Base-by-base conservation (phyloP, 2,888 invertebrate species). In the Napeogenes inachia region DNA sequence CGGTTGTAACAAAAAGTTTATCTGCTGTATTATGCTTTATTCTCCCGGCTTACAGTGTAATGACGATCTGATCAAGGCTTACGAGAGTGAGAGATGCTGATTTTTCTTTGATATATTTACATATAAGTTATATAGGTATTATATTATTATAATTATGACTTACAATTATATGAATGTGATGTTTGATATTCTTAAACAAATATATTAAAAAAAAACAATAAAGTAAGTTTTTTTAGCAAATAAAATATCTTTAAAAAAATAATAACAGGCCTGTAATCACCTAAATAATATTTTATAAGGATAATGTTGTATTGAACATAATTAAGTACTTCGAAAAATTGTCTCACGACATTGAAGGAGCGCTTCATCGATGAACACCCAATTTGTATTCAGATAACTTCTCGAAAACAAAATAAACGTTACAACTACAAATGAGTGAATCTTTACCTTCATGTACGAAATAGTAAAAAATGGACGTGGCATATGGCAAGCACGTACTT, bases 311-410 rank as follows among this genome's bases (percentile, higher is more conserved):
- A 59, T 63, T 60, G 56, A 45, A 59, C 45, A 59, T 65, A 65
- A 61, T 66, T 66, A 66, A 61, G 54, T 57, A 46, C 55, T 60
- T 57, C 54, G 42, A 47, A 57, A 63, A 64, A 66, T 66, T 57
- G 53, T 54, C 38, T 62, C 57, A 45, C 54, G 53, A 32, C 13
- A 57, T 59, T 54, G 59, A 46, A 33, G 38, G 42, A 65, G 68
- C 69, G 70, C 66, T 75, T 74, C 64, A 67, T 67, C 68, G 63
- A 38, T 32, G 38, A 64, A 65, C 62, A 65, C 71, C 70, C 75
- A 73, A 79, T 80, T 77, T 75, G 74, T 75, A 75, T 75, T 77
- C 73, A 70, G 71, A 76, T 76, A 68, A 72, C 70, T 50, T 8
- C 35, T 5, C 70, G 70, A 74, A 70, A 77, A 70, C 64, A 67